Evolutionary conservation across 2,797 vertebrate genomes (phyloP), one percentile per base, ranked within the genome.

Genomic region (Naso thynnoides): DNA sequence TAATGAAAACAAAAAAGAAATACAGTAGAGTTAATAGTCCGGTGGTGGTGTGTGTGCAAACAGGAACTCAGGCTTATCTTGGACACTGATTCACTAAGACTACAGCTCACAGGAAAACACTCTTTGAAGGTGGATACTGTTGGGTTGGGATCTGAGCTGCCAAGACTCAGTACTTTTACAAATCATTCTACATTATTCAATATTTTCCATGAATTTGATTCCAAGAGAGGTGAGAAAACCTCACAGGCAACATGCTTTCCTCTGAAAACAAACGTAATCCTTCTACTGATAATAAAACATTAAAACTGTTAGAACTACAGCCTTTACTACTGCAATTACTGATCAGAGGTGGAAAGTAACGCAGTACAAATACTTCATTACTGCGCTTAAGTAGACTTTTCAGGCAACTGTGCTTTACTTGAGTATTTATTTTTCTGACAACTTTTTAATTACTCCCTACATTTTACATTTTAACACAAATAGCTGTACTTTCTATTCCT

Each of bases 1-100:
- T 81, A 73, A 88, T 88, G 77, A 85, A 86, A 90, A 82, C 70
- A 62, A 69, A 80, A 76, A 70, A 73, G 54, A 67, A 83, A 76
- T 58, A 60, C 27, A 29, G 50, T 66, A 23, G 41, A 63, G 68
- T 67, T 67, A 73, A 73, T 75, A 4, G 55, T 24, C 41, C 11
- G 61, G 72, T 31, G 63, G 77, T 29, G 67, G 69, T 49, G 49
- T n/a, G 59, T 70, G 73, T 59, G 67, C 38, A 71, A 81, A 86
- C 79, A 82, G 78, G 78, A 88, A 72, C 52, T 78, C 47, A 8
- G 79, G 53, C 67, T 75, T 57, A 71, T 57, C 61, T 50, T 64
- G 79, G 76, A 79, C 81, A 70, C 60, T 57, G 69, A 72, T 74
- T 88, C 65, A 63, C 62, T 42, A 21, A 79, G 72, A 76, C 59